Conservation (phyloP, 2,888 invertebrate genomes). For the Caenorhabditis wallacei region DNA sequence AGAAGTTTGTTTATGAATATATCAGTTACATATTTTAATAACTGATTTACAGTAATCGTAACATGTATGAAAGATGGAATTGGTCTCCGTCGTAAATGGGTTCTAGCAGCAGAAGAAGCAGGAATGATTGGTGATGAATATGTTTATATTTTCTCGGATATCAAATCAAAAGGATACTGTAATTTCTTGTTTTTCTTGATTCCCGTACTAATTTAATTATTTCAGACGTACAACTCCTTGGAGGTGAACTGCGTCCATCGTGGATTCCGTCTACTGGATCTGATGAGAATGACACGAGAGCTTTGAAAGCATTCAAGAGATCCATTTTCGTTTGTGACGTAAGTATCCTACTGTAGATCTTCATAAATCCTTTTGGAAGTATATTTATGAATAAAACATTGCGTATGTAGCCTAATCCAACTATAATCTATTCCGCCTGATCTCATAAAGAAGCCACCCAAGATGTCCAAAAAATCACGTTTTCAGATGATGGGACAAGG, state of each 20-base stretch:
- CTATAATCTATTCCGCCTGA: slow-evolving; percentile 43
- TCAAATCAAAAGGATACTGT: slow-evolving; percentile 67
- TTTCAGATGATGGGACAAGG: slow-evolving; percentile 64
- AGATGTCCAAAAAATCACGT: slow-evolving; percentile 25
- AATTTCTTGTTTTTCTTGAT: too few relatives aligned
- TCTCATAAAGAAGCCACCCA: slow-evolving; percentile 36
- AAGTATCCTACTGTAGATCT: slow-evolving; percentile 12
- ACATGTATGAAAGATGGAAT: slow-evolving; percentile 59
- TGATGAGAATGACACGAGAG: slow-evolving; percentile 56
- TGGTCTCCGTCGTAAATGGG: slow-evolving; percentile 49
- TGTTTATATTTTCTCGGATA: slow-evolving; percentile 75
- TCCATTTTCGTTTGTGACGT: slow-evolving; percentile 63
- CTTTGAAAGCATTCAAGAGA: slow-evolving; percentile 55
- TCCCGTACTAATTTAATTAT: too few relatives aligned
- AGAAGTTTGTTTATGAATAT: slow-evolving; percentile 42
- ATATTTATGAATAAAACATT: background rate
- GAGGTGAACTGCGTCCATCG: slow-evolving; percentile 27
- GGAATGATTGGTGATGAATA: slow-evolving; percentile 75
- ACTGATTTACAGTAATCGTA: slow-evolving; percentile 50
- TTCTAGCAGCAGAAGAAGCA: slow-evolving; percentile 69
- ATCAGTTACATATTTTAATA: background rate
- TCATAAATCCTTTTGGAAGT: background rate
- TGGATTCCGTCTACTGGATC: slow-evolving; percentile 46
- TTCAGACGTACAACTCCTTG: slow-evolving; percentile 45
- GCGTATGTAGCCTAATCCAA: slow-evolving; percentile 38